phyloP scores from a whole-genome alignment of 2,797 vertebrate species.

The Pelochelys cantorii region DNA sequence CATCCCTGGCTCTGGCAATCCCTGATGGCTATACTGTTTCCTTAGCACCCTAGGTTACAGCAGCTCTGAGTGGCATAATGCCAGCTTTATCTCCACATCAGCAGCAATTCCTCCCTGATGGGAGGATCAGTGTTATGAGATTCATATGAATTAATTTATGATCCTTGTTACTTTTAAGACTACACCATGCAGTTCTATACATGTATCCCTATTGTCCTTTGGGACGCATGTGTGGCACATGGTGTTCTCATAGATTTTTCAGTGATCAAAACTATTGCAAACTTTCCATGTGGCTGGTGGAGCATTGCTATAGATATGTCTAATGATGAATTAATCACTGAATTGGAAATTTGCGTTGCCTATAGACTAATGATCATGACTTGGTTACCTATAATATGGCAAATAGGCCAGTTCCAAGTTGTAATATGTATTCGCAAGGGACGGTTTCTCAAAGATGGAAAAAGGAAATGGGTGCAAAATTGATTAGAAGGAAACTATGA shows the following conservation, averaged over 20 bases:
- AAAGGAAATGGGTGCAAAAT: too few relatives aligned
- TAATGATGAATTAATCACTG: background rate
- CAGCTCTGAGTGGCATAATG: background rate
- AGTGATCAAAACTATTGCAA: background rate
- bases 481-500: background rate
- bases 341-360: fast-evolving
- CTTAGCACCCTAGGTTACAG: background rate
- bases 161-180: background rate
- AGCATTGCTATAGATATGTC: background rate
- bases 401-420: background rate
- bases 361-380: background rate
- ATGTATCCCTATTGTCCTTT: background rate
- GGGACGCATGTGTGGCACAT: background rate
- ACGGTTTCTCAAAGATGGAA: background rate
- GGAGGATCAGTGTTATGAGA: background rate
- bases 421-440: background rate
- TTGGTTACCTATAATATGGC: background rate
- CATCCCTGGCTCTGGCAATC: background rate
- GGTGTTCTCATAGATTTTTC: background rate
- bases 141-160: background rate
- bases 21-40: fast-evolving
- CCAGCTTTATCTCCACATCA: background rate
- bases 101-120: background rate
- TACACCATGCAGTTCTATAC: background rate
- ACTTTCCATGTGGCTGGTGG: background rate